phyloP scores from a whole-genome alignment of 1,140 invertebrate genomes.

The Octopus sinensis region DNA sequence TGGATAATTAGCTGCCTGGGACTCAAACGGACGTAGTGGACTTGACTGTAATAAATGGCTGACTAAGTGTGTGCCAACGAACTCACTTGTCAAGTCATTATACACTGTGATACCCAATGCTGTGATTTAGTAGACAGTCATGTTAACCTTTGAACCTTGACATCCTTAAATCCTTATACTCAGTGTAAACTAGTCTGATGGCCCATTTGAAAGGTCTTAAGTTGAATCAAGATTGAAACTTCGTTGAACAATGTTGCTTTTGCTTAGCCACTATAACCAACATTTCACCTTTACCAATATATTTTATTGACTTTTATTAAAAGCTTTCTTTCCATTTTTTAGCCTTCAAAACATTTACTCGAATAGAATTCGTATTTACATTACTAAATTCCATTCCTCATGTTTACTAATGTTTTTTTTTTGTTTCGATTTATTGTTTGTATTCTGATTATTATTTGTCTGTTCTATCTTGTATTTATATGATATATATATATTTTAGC shows the following conservation, averaged over 20 bases:
- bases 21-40: background rate
- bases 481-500: too few species aligned
- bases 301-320: too few species aligned
- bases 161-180: background rate
- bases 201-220: background rate
- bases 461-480: too few species aligned
- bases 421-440: too few species aligned
- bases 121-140: slow-evolving; percentile 3
- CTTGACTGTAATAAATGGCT: background rate
- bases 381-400: too few species aligned
- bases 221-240: background rate
- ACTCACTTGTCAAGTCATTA: background rate
- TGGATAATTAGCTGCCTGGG: slow-evolving; percentile 6
- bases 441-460: too few species aligned
- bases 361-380: too few species aligned
- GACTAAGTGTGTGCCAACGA: slow-evolving; percentile 3
- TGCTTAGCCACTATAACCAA: too few species aligned
- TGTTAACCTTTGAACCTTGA: background rate
- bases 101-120: background rate
- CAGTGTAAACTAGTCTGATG: background rate
- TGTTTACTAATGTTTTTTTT: too few species aligned
- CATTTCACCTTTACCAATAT: too few species aligned
- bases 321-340: too few species aligned
- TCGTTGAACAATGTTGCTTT: background rate
- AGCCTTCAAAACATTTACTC: too few species aligned